Evolutionary conservation across 2,888 invertebrate species (phyloP).

Genomic region (Blera fallax): DNA sequence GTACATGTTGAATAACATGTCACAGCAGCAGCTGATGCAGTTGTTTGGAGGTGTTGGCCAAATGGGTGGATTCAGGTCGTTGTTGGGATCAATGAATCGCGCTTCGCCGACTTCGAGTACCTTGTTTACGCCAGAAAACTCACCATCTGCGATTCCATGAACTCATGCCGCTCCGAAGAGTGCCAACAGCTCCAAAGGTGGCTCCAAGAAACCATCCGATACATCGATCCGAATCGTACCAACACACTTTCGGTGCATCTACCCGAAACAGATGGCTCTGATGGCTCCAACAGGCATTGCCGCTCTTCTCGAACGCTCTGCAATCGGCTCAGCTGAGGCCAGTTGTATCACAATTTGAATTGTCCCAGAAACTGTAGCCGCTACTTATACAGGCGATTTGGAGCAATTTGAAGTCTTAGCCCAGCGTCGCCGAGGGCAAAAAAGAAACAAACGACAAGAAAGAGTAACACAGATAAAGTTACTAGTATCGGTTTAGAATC

Average conservation of each 20-base stretch:
- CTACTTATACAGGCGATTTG: conserved; percentile 95
- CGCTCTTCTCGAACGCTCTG: conserved; percentile 96
- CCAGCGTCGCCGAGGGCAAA: conserved; percentile 74
- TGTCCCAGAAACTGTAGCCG: conserved; percentile 94
- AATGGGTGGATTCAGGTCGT: conserved; percentile 90
- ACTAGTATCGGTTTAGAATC: neutral
- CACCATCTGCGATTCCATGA: conserved; percentile 78
- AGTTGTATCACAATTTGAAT: conserved; percentile 95
- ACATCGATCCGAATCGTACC: conserved; percentile 83
- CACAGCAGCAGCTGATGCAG: conserved; percentile 98
- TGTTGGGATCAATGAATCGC: conserved; percentile 89
- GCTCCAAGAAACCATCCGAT: conserved; percentile 64
- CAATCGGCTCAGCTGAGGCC: conserved; percentile 99
- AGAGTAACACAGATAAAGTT: conserved; percentile 74
- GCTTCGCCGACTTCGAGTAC: conserved; percentile 80
- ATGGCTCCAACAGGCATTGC: conserved; percentile 94
- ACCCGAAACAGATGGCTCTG: conserved; percentile 84
- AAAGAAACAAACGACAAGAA: conserved; percentile 76
- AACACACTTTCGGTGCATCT: conserved; percentile 85
- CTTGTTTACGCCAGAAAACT: conserved; percentile 80
- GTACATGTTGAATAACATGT: conserved; percentile 96
- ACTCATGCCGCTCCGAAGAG: conserved; percentile 81
- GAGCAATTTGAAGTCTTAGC: conserved; percentile 90
- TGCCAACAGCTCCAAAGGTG: conserved; percentile 76
- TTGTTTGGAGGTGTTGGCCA: conserved; percentile 96